Evolutionary conservation across 2,797 vertebrate genomes (phyloP).

Genomic region (Coreius guichenoti): DNA sequence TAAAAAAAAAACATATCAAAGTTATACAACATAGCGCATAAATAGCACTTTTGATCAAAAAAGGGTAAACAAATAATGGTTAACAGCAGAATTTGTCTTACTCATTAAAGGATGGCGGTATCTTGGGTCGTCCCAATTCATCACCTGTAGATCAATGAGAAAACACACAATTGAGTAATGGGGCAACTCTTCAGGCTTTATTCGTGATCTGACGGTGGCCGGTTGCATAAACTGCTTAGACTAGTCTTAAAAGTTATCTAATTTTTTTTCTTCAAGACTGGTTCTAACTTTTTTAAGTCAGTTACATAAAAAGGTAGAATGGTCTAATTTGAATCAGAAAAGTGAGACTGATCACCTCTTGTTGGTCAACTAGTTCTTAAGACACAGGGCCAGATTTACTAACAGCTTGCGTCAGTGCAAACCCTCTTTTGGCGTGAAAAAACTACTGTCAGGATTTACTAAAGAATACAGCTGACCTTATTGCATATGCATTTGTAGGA

Average conservation of each 20-base stretch:
- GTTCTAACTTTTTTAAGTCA: background rate
- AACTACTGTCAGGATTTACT: too few species aligned
- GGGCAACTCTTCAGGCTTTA: background rate
- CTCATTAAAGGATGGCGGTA: slow-evolving; percentile 82
- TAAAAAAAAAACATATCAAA: background rate
- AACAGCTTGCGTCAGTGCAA: too few species aligned
- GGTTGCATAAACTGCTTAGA: background rate
- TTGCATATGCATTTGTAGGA: too few species aligned
- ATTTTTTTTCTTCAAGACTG: background rate
- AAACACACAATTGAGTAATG: slow-evolving; percentile 43
- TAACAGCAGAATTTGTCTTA: slow-evolving; percentile 76
- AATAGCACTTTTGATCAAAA: background rate
- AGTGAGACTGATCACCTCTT: background rate
- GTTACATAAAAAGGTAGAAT: background rate
- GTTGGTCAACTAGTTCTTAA: background rate
- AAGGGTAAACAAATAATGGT: background rate
- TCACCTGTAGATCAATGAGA: slow-evolving; percentile 83
- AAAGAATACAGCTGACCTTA: too few species aligned
- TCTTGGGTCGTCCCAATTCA: slow-evolving; percentile 87
- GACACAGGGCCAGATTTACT: too few species aligned
- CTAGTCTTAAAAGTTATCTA: background rate
- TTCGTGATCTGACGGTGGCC: background rate
- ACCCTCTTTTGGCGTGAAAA: too few species aligned
- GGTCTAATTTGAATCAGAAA: background rate
- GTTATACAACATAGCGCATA: background rate